Evolutionary conservation across 1,140 invertebrate species (phyloP), one percentile per base, ranked within the genome.

Genomic region (Wiebesia pumilae): DNA sequence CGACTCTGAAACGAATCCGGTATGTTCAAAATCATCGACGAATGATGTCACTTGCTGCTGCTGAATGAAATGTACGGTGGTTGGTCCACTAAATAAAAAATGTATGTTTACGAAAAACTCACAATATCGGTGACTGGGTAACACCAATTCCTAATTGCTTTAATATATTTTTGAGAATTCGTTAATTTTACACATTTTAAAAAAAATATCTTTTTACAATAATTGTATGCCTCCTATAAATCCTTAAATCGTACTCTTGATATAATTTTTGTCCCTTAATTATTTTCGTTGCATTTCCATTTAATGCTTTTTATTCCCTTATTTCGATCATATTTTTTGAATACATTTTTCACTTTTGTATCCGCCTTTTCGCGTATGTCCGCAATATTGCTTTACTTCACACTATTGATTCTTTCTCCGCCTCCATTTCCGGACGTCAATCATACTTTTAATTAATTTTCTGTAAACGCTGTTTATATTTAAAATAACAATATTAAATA

Each of bases 121-220:
- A 83, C 86, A 89, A 89, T 87, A 71, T 81, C 24, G 54, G 67
- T 75, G 69, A 33, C 16, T 75, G 47, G 30, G 69, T 43, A n/a
- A 62, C 62, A 33, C 47, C 85, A 43, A 87, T 95, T 95, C 91
- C 95, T 94, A 81, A 95, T 90, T 65, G 81, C 21, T 40, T 19
- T 38, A 71, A 71, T 71, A 1, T 3, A 35, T 19, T 71, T 27
- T 62, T 27, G 4, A 7, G 24, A 62, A 62, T 62, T 2, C 10
- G 3, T 6, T 10, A 62, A n/a, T n/a, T n/a, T n/a, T 10, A 10
- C 10, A 62, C 58, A 27, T 62, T 62, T 47, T 62, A 10, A 21
- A 62, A 62, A 62, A 3, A 3, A 62, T 27, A 27, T 54, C 58
- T 62, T 27, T 27, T 27, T 71, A 4, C 12, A 21, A 71, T 40